Base-by-base conservation (phyloP, 2,888 invertebrate species). In the Leptura quadrifasciata region DNA sequence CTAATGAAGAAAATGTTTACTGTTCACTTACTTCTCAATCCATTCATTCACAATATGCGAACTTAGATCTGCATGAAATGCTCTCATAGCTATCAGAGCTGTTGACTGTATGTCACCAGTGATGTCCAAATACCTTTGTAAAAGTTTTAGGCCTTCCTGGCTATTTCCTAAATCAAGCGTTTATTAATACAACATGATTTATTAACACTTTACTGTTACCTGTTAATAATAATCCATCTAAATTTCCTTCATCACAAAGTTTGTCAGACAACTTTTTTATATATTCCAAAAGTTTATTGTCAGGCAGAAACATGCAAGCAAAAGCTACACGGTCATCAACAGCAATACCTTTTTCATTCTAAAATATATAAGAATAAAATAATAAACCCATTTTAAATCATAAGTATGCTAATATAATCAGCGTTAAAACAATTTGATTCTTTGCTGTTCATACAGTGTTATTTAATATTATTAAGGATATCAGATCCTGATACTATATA, bases 31-130 rank as follows among this genome's bases (percentile, higher is more conserved):
- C 93, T 93, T 93, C 81, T 91, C 90, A 61, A 95, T 93, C 95
- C 95, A 95, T 86, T 92, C 91, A 88, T 92, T 91, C 70, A 93
- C 92, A 84, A 89, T 88, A 79, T 93, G 92, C 65, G 92, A 90
- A 70, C 93, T 91, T 80, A 95, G 90, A 80, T 95, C 94, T 18
- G 93, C 90, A 58, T 95, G 93, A 86, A 95, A 93, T 82, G 95
- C 94, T 87, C 95, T 92, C 65, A 97, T 94, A 63, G 94, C 92
- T 85, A 97, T 92, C 80, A 97, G 90, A 84, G 96, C 94, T 18
- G 95, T 96, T 24, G 97, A 96, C 90, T 98, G 98, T 78, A 98
- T 94, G 90, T 98, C 98, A 9, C 95, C 95, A 0, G 96, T 94
- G 39, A 91, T 89, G 90, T 98, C 97, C 83, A 98, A 91, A 90